Percentiles rank a stretch among this genome's conserved stretches.
These are phyloP conservation scores for Cheilosia scutellata DNA, from an alignment of 2,888 invertebrate genomes.

Conservation along the genomic window DNA sequence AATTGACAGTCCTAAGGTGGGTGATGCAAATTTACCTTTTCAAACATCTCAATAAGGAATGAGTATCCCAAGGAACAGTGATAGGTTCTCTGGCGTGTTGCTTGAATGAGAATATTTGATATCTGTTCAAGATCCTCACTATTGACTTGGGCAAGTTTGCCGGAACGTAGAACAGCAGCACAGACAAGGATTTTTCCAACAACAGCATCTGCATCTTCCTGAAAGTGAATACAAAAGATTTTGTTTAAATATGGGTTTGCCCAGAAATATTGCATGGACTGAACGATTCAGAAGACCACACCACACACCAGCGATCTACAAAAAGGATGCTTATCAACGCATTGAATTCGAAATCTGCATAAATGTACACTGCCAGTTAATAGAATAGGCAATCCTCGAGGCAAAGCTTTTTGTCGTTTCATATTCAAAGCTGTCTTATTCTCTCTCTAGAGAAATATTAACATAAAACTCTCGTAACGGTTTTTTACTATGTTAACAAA, in stretches of 20 bases:
- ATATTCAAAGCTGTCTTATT: too few relatives aligned
- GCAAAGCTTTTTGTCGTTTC: too few relatives aligned
- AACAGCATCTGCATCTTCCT: conserved; percentile 91
- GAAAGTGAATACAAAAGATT: conserved; percentile 72
- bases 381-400: too few relatives aligned
- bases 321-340: too few relatives aligned
- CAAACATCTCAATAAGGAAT: conserved; percentile 87
- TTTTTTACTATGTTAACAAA: too few relatives aligned
- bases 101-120: conserved; percentile 82
- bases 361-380: too few relatives aligned
- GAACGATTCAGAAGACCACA: too few relatives aligned
- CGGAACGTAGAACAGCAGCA: conserved; percentile 89
- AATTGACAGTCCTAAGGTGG: neutral
- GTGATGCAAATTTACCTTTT: conserved; percentile 83
- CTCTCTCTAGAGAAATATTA: too few relatives aligned
- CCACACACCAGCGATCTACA: too few relatives aligned
- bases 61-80: conserved; percentile 85
- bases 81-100: conserved; percentile 79
- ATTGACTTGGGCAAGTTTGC: conserved; percentile 85
- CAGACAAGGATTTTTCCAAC: conserved; percentile 89
- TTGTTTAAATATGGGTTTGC: neutral
- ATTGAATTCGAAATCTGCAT: too few relatives aligned
- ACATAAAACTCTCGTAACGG: too few relatives aligned
- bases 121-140: conserved; percentile 85
- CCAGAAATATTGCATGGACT: too few relatives aligned